Percentiles rank a stretch among this genome's conserved stretches.
Evolutionary conservation across 2,888 invertebrate species (phyloP).

Genomic region (Eubasilissa splendida): DNA sequence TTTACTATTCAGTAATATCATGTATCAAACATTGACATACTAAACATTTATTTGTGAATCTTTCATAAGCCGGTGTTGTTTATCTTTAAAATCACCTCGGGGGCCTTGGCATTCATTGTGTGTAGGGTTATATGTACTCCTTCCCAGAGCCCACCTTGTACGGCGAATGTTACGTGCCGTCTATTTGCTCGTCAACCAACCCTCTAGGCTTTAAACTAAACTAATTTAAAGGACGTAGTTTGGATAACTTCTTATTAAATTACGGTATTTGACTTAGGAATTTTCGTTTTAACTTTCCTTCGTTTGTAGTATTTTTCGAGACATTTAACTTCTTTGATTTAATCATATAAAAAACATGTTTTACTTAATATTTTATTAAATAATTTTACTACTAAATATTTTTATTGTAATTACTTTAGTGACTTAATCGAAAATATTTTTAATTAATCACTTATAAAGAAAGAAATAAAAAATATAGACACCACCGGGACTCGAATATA

Average conservation of each 20-base stretch:
- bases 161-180: conserved; percentile 4
- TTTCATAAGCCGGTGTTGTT: too few species aligned
- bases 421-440: too few species aligned
- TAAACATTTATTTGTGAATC: too few species aligned
- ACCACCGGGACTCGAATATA: too few species aligned
- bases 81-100: too few species aligned
- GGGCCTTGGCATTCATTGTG: too few species aligned
- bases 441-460: too few species aligned
- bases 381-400: background rate
- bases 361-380: too few species aligned
- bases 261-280: background rate
- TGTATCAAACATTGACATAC: too few species aligned
- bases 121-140: too few species aligned
- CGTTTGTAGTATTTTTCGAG: background rate
- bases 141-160: background rate
- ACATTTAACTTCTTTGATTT: background rate
- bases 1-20: too few species aligned
- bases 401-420: background rate
- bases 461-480: too few species aligned
- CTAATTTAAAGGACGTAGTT: conserved; percentile 35
- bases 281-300: background rate
- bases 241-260: conserved; percentile 22
- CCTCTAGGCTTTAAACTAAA: conserved; percentile 16
- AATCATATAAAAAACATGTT: background rate
- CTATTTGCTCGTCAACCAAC: conserved; percentile 18